These are phyloP conservation scores for Brachyistius frenatus DNA, from an alignment of 2,113 vertebrate genomes.

Conservation along the genomic window DNA sequence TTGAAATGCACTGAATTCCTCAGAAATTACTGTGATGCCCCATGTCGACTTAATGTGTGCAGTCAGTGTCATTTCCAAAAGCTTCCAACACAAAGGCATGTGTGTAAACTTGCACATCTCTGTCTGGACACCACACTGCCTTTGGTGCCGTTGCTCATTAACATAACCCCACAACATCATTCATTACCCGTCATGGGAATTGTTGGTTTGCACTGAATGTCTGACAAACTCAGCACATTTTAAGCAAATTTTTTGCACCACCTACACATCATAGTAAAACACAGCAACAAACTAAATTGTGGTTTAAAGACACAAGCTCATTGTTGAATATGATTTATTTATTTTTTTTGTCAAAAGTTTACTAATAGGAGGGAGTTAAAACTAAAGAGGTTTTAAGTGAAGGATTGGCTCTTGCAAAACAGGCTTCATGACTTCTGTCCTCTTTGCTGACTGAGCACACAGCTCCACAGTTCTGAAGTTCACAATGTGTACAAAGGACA, in stretches of 20 bases:
- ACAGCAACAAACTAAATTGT: not conserved
- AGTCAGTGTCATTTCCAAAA: constrained; percentile 21
- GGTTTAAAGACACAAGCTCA: not conserved
- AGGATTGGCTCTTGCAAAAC: no score
- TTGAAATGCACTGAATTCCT: not conserved
- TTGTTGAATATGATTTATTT: not conserved
- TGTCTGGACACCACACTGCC: constrained; percentile 41
- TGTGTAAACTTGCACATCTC: constrained; percentile 43
- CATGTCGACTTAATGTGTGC: not conserved
- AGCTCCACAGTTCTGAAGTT: no score
- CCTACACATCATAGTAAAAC: not conserved
- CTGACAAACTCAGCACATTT: constrained; percentile 32
- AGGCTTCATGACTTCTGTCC: no score
- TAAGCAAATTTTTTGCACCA: not conserved
- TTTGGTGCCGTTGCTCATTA: constrained; percentile 45
- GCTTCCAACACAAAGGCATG: constrained; percentile 32
- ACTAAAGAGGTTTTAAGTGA: not conserved
- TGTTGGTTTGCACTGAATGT: not conserved
- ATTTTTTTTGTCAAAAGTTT: not conserved
- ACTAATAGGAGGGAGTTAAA: not conserved
- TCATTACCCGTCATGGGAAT: constrained; percentile 18
- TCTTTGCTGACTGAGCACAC: no score
- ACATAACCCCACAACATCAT: constrained; percentile 37
- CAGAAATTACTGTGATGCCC: not conserved
- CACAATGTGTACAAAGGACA: no score